These are phyloP conservation scores for Platynereis dumerilii DNA, from an alignment of 2,888 invertebrate genomes.

Conservation along the genomic window DNA sequence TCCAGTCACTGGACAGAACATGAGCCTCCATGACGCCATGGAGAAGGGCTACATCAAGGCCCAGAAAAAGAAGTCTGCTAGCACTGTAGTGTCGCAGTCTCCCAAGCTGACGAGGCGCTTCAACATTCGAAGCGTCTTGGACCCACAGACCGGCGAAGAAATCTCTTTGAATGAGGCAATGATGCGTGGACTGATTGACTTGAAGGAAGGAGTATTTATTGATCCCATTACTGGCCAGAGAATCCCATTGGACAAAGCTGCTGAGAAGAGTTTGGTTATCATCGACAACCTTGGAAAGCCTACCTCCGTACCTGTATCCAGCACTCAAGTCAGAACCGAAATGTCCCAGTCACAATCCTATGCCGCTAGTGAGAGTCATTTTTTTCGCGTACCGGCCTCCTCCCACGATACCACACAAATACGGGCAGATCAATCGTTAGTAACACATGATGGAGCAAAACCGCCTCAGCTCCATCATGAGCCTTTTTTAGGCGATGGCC, in stretches of 20 bases:
- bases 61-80: slow-evolving; percentile 1
- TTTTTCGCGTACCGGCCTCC: slow-evolving; percentile 23
- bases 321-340: no score
- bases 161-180: slow-evolving; percentile 55
- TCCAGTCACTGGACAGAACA: slow-evolving; percentile 69
- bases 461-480: slow-evolving; percentile 3
- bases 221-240: slow-evolving; percentile 59
- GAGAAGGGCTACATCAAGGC: slow-evolving; percentile 78
- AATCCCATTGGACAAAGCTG: slow-evolving; percentile 77
- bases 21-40: slow-evolving; percentile 85
- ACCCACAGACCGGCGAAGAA: slow-evolving; percentile 82
- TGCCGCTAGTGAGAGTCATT: slow-evolving; percentile 14
- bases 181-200: slow-evolving; percentile 61
- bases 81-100: slow-evolving; percentile 25
- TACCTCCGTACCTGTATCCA: no score
- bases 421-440: no score
- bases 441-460: no score
- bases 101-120: slow-evolving; percentile 76
- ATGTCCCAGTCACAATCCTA: no score
- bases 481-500: slow-evolving; percentile 12
- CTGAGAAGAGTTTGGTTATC: slow-evolving; percentile 77
- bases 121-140: slow-evolving; percentile 78
- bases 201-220: slow-evolving; percentile 62
- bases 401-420: slow-evolving; percentile 15
- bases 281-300: slow-evolving; percentile 8